Percentiles rank a stretch among this genome's conserved stretches.
Evolutionary conservation across 2,888 invertebrate genomes (phyloP).

Genomic region (Aphidius colemani): DNA sequence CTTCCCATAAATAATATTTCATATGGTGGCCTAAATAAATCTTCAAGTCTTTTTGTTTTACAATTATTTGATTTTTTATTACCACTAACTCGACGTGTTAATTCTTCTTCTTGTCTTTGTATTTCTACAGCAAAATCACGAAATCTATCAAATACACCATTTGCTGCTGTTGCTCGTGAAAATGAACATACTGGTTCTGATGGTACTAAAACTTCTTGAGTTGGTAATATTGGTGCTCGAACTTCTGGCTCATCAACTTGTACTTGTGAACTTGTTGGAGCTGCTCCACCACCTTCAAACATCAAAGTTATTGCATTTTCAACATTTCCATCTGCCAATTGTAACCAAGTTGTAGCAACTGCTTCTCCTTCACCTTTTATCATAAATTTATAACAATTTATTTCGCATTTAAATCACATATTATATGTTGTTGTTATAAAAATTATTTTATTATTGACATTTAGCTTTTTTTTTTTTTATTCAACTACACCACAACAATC

Average conservation of each 20-base stretch:
- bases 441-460: no score
- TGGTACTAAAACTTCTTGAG: conserved; percentile 54
- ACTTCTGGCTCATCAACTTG: conserved; percentile 41
- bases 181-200: conserved; percentile 50
- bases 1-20: conserved; percentile 69
- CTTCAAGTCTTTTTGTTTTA: conserved; percentile 66
- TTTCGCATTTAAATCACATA: not conserved
- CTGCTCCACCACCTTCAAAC: conserved; percentile 48
- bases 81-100: conserved; percentile 52
- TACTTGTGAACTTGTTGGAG: conserved; percentile 3
- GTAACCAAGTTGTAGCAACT: conserved; percentile 50
- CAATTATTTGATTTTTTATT: conserved; percentile 44
- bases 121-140: conserved; percentile 58
- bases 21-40: conserved; percentile 72
- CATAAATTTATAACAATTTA: not conserved
- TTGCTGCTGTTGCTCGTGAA: conserved; percentile 49
- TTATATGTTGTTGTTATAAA: not conserved
- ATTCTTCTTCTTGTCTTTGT: conserved; percentile 57
- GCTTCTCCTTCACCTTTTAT: conserved; percentile 52
- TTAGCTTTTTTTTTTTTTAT: no score
- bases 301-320: conserved; percentile 54
- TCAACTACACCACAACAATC: no score
- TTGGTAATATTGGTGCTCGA: conserved; percentile 55
- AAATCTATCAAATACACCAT: conserved; percentile 55
- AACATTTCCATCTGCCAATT: conserved; percentile 54